Evolutionary conservation across 2,797 vertebrate genomes (phyloP).

Genomic region (Myotis findleyi): DNA sequence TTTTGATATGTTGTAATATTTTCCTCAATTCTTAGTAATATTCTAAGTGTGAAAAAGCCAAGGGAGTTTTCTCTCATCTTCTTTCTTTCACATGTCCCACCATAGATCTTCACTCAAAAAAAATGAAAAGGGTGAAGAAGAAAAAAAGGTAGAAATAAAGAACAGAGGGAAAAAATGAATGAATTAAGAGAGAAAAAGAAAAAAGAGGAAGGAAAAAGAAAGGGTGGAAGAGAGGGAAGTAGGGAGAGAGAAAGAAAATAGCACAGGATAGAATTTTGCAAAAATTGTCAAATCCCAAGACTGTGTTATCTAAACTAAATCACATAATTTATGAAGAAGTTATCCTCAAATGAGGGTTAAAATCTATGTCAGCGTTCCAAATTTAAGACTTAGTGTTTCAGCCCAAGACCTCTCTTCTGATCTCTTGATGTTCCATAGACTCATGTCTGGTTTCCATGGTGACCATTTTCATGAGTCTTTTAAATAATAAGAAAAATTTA

Average conservation of each 20-base stretch:
- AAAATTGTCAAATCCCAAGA: not conserved
- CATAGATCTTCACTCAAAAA: not conserved
- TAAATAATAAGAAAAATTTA: conserved; percentile 68
- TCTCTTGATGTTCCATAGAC: conserved; percentile 10
- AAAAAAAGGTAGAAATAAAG: not conserved
- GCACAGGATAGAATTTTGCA: not conserved
- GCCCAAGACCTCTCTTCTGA: conserved; percentile 11
- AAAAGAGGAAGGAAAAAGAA: not conserved
- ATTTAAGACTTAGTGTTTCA: conserved; percentile 57
- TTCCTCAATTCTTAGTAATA: not conserved
- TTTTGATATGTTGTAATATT: not conserved
- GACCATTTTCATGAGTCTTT: conserved; percentile 55
- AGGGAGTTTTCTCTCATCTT: not conserved
- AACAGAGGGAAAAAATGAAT: not conserved
- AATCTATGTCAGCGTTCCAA: conserved; percentile 35
- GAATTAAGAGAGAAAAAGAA: not conserved
- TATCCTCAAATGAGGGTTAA: conserved; percentile 34
- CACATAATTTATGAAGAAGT: conserved; percentile 30
- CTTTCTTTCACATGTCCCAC: not conserved
- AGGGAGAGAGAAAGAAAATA: not conserved
- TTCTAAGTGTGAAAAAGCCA: not conserved
- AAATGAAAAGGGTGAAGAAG: not conserved
- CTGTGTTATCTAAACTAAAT: conserved; percentile 40
- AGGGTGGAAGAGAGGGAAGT: not conserved
- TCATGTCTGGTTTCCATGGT: conserved; percentile 39